phyloP scores from a whole-genome alignment of 2,113 vertebrate species.

The Sinocyclocheilus maitianheensis region DNA sequence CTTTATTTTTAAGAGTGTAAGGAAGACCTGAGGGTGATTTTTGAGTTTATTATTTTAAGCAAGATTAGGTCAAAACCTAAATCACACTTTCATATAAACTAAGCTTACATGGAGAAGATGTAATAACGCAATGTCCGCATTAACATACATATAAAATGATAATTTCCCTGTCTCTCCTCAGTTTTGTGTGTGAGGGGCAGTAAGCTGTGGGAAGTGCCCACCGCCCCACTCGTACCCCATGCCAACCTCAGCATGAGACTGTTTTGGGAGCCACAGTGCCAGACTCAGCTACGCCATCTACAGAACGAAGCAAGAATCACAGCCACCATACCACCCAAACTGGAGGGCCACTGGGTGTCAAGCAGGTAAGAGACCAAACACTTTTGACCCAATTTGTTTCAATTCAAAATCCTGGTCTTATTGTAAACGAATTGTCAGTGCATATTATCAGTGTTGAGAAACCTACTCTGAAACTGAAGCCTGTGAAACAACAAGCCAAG shows the following conservation, averaged over 20 bases:
- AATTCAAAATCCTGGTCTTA: not conserved
- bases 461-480: not conserved
- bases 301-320: slow-evolving; percentile 75
- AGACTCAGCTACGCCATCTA: slow-evolving; percentile 75
- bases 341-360: slow-evolving; percentile 88
- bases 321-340: slow-evolving; percentile 75
- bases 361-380: slow-evolving; percentile 74
- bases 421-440: not conserved
- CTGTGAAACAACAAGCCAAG: not conserved
- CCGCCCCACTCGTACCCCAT: slow-evolving; percentile 56
- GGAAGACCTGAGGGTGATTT: too few relatives aligned
- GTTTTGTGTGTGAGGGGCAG: slow-evolving; percentile 68
- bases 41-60: too few relatives aligned
- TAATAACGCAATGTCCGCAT: not conserved
- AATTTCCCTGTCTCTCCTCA: slow-evolving; percentile 49
- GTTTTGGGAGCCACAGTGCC: slow-evolving; percentile 78
- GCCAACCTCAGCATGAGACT: slow-evolving; percentile 64
- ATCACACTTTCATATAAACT: not conserved
- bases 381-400: not conserved
- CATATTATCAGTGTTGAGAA: not conserved
- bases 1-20: too few relatives aligned
- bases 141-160: not conserved
- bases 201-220: slow-evolving; percentile 73
- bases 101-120: not conserved
- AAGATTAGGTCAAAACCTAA: not conserved